Evolutionary conservation across 2,797 vertebrate species (phyloP), one percentile per base, ranked within the genome.

Genomic region (Gymnothorax javanicus): DNA sequence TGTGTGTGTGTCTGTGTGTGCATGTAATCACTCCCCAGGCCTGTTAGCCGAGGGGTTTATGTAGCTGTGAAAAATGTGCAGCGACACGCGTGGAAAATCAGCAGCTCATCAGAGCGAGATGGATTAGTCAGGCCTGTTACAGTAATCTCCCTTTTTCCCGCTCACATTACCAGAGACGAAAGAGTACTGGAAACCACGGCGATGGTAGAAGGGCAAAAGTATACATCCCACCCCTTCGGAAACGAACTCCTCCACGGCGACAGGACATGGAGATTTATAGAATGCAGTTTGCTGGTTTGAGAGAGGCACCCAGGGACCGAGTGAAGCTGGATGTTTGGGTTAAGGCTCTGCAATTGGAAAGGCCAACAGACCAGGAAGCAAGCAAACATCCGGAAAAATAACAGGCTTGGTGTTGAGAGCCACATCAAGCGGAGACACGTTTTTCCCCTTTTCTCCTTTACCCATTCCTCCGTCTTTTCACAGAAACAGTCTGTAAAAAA

Each of bases 41-140:
- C 91, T 88, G 91, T 92, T 92, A 52, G 75, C 58, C 27, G 59
- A 52, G 83, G 84, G 6, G 92, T 92, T 87, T 84, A 90, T 89
- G 84, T 50, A 62, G 90, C 82, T 27, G 88, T 86, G 73, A 59
- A 9, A 85, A 87, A 87, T 77, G 90, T 92, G 90, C 91, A 92
- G 92, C 92, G 93, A 94, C 92, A 93, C 87, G 89, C 91, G 92
- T 92, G 90, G 89, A 58, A 92, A 93, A 87, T 85, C 87, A 89
- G 89, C 90, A 90, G 91, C 91, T 93, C 93, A 89, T 92, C 86
- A 91, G 90, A 90, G 92, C 87, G 91, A 91, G 93, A 82, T 93
- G 92, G 93, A 94, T 95, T 95, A 95, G 95, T 94, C 92, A 88
- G 91, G 94, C 93, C 92, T 94, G 93, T 94, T 95, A 94, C 92